Evolutionary conservation across 2,113 vertebrate genomes (phyloP).

Genomic region (Fulmarus glacialis): DNA sequence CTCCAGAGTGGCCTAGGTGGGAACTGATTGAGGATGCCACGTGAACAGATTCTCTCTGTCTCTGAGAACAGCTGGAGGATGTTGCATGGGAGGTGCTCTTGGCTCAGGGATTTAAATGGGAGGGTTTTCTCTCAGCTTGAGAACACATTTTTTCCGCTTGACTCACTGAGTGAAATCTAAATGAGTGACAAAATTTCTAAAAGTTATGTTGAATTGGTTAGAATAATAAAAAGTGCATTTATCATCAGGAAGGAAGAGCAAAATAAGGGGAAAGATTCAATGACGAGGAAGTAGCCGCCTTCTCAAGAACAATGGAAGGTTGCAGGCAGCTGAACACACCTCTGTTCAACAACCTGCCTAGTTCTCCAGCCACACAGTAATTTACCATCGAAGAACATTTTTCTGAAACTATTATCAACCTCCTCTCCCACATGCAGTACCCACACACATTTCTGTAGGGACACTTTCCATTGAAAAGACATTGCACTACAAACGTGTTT

Average conservation of each 20-base stretch:
- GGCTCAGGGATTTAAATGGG: background rate
- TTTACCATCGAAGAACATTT: background rate
- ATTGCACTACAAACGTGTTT: background rate
- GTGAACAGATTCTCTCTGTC: background rate
- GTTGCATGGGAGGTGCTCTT: constrained; percentile 55
- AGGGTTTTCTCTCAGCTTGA: constrained; percentile 9
- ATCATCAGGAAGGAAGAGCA: constrained; percentile 43
- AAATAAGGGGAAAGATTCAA: constrained; percentile 1
- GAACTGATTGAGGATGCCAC: background rate
- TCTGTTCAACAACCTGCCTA: background rate
- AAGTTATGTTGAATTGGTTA: constrained; percentile 9
- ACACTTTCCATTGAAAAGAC: background rate
- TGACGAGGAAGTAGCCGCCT: constrained; percentile 10
- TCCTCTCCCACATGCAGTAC: background rate
- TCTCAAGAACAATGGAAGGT: background rate
- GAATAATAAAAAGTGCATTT: constrained; percentile 40
- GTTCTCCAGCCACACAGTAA: background rate
- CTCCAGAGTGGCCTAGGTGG: background rate
- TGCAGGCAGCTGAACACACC: background rate
- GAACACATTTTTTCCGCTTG: constrained; percentile 49
- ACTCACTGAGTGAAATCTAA: constrained; percentile 44
- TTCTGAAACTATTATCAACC: background rate
- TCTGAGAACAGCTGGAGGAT: constrained; percentile 52
- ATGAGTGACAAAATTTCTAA: constrained; percentile 56
- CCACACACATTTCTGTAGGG: background rate